phyloP scores from a whole-genome alignment of 2,797 vertebrate species.

The Peromyscus nudipes region DNA sequence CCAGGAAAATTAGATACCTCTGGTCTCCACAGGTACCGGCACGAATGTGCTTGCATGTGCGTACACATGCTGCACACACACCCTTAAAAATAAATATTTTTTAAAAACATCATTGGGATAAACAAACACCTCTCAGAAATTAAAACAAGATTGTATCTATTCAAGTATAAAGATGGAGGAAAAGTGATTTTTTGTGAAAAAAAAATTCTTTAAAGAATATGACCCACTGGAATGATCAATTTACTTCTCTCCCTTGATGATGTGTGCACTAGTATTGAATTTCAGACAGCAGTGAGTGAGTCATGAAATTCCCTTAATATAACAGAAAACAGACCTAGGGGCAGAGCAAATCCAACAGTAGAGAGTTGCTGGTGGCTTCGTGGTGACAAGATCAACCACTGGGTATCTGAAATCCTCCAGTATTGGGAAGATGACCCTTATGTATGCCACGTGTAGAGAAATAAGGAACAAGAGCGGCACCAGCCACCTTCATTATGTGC shows the following conservation, averaged over 20 bases:
- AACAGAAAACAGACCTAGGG: not conserved
- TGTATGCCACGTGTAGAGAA: not conserved
- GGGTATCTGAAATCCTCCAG: not conserved
- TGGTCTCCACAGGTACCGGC: not conserved
- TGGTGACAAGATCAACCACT: not conserved
- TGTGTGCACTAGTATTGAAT: not conserved
- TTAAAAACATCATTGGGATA: not conserved
- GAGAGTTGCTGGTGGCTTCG: not conserved
- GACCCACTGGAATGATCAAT: not conserved
- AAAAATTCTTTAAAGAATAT: not conserved
- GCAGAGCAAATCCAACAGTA: not conserved
- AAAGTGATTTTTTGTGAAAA: not conserved
- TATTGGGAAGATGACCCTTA: not conserved
- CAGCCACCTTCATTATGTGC: fast-evolving
- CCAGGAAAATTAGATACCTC: not conserved
- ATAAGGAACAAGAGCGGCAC: not conserved
- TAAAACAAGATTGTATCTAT: not conserved
- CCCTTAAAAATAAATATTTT: not conserved
- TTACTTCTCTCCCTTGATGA: not conserved
- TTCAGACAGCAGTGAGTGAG: not conserved
- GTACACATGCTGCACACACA: not conserved
- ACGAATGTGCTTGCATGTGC: not conserved
- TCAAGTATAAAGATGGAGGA: not conserved
- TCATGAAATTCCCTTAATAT: not conserved
- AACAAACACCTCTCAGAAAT: not conserved